Conservation (phyloP, 1,140 invertebrate genomes). For the Araneus ventricosus region DNA sequence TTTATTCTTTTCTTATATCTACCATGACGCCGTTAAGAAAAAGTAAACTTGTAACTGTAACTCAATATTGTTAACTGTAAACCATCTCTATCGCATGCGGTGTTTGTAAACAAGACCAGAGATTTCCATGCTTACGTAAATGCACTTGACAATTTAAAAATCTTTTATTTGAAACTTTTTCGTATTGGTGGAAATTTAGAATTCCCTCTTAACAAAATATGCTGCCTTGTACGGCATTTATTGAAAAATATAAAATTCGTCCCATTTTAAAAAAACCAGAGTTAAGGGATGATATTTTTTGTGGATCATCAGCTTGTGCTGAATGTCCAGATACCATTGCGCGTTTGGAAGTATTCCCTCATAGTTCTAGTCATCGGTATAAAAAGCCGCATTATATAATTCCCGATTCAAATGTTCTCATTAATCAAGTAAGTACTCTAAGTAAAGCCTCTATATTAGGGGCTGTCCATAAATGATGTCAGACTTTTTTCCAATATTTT, state of each 20-base stretch:
- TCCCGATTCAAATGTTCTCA: constrained; percentile 95
- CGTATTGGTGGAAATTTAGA: no score
- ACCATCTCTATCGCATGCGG: background rate
- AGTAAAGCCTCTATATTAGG: no score
- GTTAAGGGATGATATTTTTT: constrained; percentile 95
- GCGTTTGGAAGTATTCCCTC: constrained; percentile 82
- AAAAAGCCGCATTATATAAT: constrained; percentile 89
- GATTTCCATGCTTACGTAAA: background rate
- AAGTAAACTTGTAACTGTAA: background rate
- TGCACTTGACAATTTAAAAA: no score
- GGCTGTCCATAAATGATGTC: no score
- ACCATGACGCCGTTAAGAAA: no score
- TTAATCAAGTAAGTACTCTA: constrained; percentile 93
- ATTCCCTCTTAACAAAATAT: constrained; percentile 81
- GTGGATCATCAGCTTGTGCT: constrained; percentile 90
- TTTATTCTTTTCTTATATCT: no score
- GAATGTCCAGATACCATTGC: constrained; percentile 83
- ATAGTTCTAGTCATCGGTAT: constrained; percentile 84
- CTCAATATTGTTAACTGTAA: background rate
- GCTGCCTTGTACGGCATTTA: constrained; percentile 86
- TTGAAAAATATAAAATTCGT: constrained; percentile 87
- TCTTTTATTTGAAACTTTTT: background rate
- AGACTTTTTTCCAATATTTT: no score
- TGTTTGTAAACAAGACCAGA: background rate
- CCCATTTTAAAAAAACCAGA: constrained; percentile 94